Base-by-base conservation (phyloP, 2,888 invertebrate genomes). In the Chorisops tibialis region DNA sequence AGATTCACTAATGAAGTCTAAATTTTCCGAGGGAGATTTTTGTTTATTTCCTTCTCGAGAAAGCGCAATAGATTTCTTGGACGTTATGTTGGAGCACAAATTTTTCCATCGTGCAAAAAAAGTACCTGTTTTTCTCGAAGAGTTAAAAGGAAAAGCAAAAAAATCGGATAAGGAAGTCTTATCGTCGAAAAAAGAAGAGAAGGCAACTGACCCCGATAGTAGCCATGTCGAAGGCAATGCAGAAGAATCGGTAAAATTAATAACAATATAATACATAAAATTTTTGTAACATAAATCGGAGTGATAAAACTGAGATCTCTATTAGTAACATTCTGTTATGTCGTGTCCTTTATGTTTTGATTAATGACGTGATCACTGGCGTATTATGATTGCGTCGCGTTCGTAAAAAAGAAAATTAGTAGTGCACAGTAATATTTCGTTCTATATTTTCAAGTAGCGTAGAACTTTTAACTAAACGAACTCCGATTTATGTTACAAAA, bases 81-180 rank as follows among this genome's bases (percentile, higher is more conserved):
- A 95, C 70, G 77, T 83, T 68, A 91, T 97, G 90, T 77, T 97
- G 68, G 82, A 88, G 73, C 95, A 96, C 81, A 96, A 96, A 78
- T 87, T 97, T 74, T 97, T 93, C 79, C 97, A 97, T 79, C 87
- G 97, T 69, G 97, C 96, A 68, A 89, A 91, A 73, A 94, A 94
- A 81, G 87, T 89, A 18, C 87, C 89, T 18, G 87, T 89, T 4
- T 84, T 84, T 65, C 88, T 89, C 71, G 85, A 85, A 68, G 86
- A 86, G 70, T 73, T 85, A 63, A 85, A 83, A 71, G 50, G 50
- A 24, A 83, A 51, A 18, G 39, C 37, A 2, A 43, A 43, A 16
- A 61, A 22, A 18, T 30, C 30, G 12, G 54, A 59, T 16, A 43
- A 39, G 7, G 56, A 63, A 24, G 30, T 14, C 11, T n/a, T n/a